Conservation (phyloP, 2,888 invertebrate genomes). For the Lymantria dispar region DNA sequence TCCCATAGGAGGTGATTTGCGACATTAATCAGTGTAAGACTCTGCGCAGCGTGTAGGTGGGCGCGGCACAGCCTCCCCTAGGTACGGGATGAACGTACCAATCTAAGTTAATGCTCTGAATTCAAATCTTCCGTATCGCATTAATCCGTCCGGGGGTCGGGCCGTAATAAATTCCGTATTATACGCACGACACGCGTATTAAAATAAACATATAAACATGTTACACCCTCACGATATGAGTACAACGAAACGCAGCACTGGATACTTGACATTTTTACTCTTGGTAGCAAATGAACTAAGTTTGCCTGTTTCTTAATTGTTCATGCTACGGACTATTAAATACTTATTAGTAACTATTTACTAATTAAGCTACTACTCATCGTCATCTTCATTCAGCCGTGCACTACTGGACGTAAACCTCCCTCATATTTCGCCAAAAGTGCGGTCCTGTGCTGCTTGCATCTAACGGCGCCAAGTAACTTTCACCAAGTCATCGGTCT, state of each 20-base stretch:
- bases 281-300: too few species aligned
- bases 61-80: conserved; percentile 14
- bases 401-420: too few species aligned
- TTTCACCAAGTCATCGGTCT: too few species aligned
- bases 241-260: conserved; percentile 44
- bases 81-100: conserved; percentile 56
- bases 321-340: too few species aligned
- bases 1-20: conserved; percentile 25
- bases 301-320: too few species aligned
- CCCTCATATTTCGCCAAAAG: too few species aligned
- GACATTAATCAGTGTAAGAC: conserved; percentile 42
- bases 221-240: conserved; percentile 64
- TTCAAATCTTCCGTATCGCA: conserved; percentile 82
- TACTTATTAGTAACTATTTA: too few species aligned
- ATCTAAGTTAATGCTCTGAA: conserved; percentile 79
- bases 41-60: conserved; percentile 3
- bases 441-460: too few species aligned
- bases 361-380: too few species aligned
- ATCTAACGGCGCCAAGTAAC: too few species aligned
- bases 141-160: conserved; percentile 76
- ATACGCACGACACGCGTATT: conserved; percentile 83
- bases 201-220: conserved; percentile 83
- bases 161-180: conserved; percentile 81
- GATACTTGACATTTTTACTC: neutral
- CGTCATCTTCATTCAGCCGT: too few species aligned